Evolutionary conservation across 2,888 invertebrate species (phyloP).

Genomic region (Eilema griseolum): DNA sequence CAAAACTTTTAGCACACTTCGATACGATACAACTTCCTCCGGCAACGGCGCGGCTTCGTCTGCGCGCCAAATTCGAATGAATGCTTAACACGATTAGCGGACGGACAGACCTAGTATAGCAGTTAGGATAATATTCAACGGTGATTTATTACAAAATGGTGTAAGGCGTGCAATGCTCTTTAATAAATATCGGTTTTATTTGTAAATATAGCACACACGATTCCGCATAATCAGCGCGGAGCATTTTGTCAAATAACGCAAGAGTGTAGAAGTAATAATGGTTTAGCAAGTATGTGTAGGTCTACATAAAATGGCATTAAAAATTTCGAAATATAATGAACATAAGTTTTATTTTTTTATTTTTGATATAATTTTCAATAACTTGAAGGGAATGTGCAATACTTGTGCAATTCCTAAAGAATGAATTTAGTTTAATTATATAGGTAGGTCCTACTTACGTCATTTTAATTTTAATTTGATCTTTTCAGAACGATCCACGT

Average conservation of each 20-base stretch:
- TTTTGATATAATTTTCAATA: no score
- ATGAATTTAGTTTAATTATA: no score
- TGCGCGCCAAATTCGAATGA: slow-evolving; percentile 82
- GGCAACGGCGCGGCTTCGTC: slow-evolving; percentile 62
- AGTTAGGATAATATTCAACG: slow-evolving; percentile 40
- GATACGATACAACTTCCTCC: slow-evolving; percentile 55
- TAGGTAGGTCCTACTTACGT: no score
- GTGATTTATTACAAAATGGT: slow-evolving; percentile 52
- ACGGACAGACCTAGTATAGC: slow-evolving; percentile 19
- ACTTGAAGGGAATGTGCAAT: no score
- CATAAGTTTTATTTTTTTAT: no score
- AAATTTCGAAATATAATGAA: no score
- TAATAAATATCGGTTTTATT: slow-evolving; percentile 50
- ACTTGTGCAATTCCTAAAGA: no score
- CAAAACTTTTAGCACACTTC: slow-evolving; percentile 63
- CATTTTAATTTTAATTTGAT: no score
- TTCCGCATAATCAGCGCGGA: slow-evolving; percentile 10
- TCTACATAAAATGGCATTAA: no score
- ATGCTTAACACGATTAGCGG: slow-evolving; percentile 53
- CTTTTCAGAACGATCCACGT: not conserved
- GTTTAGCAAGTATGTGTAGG: no score
- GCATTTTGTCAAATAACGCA: not conserved
- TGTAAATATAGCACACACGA: slow-evolving; percentile 24
- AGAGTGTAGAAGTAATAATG: not conserved
- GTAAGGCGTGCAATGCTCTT: slow-evolving; percentile 39